Conservation (phyloP, 1,140 invertebrate genomes). For the Pentalonia nigronervosa region DNA sequence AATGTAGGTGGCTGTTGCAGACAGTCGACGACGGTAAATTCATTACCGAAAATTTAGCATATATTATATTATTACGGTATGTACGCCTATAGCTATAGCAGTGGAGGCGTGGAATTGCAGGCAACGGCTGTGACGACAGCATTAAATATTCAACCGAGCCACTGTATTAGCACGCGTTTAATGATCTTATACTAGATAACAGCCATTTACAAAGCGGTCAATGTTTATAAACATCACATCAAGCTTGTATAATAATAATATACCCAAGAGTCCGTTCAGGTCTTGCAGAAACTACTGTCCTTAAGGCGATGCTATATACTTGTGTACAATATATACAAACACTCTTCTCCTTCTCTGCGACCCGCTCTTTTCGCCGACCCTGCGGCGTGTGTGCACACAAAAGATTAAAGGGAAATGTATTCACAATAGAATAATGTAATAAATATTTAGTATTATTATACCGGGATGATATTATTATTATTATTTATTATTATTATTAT, state of each 20-base stretch:
- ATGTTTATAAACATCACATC: slow-evolving; percentile 32
- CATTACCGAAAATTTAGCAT: not conserved
- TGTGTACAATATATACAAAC: not conserved
- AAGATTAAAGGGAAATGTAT: not conserved
- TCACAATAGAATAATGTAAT: slow-evolving; percentile 15
- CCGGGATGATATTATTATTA: not conserved
- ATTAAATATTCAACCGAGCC: slow-evolving; percentile 3
- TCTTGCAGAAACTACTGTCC: slow-evolving; percentile 29
- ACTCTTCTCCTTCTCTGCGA: not conserved
- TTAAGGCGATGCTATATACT: not conserved
- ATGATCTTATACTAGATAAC: not conserved
- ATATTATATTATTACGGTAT: not conserved
- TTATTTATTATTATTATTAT: not conserved
- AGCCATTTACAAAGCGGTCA: not conserved
- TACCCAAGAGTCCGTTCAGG: not conserved
- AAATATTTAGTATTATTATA: not conserved
- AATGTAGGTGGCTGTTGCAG: not conserved
- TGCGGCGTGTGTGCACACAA: not conserved
- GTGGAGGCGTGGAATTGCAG: not conserved
- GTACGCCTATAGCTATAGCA: rapidly evolving
- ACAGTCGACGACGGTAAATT: not conserved
- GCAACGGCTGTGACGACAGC: not conserved
- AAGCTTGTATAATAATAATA: slow-evolving; percentile 23
- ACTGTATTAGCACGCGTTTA: slow-evolving; percentile 9
- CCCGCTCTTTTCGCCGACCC: not conserved